Conservation (phyloP, 92 coral and sea anemone genomes). For the Plumapathes pennacea region DNA sequence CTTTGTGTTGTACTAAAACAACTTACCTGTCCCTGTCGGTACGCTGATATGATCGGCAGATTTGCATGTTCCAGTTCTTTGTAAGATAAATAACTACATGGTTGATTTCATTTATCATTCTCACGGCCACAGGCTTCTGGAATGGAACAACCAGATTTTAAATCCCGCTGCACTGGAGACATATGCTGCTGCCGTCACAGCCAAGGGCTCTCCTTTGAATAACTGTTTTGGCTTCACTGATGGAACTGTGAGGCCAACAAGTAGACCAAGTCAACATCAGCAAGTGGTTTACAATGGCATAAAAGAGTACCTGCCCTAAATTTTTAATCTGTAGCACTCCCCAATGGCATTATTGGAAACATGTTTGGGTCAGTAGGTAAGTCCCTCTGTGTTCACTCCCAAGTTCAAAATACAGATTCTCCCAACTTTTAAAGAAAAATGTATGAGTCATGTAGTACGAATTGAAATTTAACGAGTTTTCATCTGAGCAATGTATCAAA, state of each 20-base stretch:
- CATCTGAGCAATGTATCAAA: no score
- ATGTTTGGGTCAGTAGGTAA: no score
- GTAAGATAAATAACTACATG: neutral
- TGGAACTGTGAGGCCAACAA: neutral
- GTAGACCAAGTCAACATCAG: neutral
- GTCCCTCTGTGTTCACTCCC: no score
- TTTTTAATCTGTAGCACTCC: no score
- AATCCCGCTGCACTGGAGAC: neutral
- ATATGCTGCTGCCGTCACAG: conserved; percentile 1
- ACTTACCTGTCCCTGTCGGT: neutral
- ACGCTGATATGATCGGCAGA: neutral
- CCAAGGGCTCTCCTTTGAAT: conserved; percentile 1
- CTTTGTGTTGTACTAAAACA: neutral
- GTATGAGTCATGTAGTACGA: no score
- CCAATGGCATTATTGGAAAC: no score
- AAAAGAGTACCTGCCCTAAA: no score
- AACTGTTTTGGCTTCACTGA: neutral
- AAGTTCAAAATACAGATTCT: no score
- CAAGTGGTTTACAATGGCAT: neutral
- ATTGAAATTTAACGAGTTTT: no score
- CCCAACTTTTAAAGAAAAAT: no score
- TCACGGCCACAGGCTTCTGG: neutral
- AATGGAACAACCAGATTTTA: neutral
- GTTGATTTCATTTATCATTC: neutral
- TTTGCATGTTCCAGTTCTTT: neutral